Base-by-base conservation (phyloP, 2,113 vertebrate species). In the Oryzias melastigma region DNA sequence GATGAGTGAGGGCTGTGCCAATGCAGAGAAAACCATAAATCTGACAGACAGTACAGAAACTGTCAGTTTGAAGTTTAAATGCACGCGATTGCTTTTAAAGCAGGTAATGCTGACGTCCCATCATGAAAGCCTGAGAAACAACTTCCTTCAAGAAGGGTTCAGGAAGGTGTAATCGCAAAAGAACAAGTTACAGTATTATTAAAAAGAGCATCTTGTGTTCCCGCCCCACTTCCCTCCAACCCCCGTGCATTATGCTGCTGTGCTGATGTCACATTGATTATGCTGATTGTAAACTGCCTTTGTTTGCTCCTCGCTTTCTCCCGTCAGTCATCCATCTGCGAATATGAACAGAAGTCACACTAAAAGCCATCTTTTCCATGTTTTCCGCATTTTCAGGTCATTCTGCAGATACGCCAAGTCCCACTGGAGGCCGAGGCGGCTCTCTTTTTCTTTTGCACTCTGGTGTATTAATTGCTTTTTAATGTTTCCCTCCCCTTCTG, bases 231-330 rank as follows among this genome's bases (percentile, higher is more conserved):
- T 52, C 56, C 3, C 75, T 56, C 62, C 68, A 71, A 41, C 76
- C 77, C 75, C 68, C 20, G 16, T 52, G 24, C 87, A 88, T 89
- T 81, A 88, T 83, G 86, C 57, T 43, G 62, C 75, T 60, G 77
- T 74, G 76, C 84, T 88, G 87, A 90, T 92, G 92, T 92, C 92
- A 93, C 89, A 92, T 92, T 89, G 86, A 93, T 93, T 93, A 93
- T 93, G 91, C 91, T 85, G 90, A 83, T 87, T 46, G 50, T 87
- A 88, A 89, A 88, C 87, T 61, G 74, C 78, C 75, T 90, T 91
- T 92, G 88, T 91, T 89, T 87, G 80, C 80, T 71, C 70, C 86
- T 72, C 12, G 62, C 69, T 63, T 72, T 70, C 73, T 58, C 58
- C 88, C 70, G 87, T 91, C 89, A 87, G 51, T 92, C 90, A 91